Percentiles rank a stretch among this genome's conserved stretches.
These are phyloP conservation scores for Gracilinanus agilis DNA, from an alignment of 2,113 vertebrate species.

Conservation along the genomic window DNA sequence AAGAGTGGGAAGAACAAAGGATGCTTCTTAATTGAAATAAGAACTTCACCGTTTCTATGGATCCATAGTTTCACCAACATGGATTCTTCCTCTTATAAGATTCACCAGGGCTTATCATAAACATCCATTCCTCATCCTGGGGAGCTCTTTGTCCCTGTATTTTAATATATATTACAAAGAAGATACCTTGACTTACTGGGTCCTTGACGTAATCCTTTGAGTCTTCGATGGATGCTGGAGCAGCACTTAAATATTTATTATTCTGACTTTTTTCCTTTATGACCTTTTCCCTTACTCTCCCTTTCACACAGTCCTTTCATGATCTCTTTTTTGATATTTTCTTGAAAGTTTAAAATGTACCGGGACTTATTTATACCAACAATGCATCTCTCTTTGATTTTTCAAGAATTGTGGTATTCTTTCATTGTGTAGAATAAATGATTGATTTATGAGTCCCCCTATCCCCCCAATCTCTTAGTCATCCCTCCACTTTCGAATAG, in stretches of 20 bases:
- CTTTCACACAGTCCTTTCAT: neutral
- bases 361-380: neutral
- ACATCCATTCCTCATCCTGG: neutral
- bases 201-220: neutral
- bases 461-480: too few species aligned
- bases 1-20: neutral
- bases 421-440: too few species aligned
- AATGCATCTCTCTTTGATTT: neutral
- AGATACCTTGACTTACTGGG: neutral
- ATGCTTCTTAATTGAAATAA: neutral
- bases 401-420: neutral
- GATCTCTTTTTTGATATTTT: neutral
- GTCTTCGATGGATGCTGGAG: neutral
- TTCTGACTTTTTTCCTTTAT: neutral
- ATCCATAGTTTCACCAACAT: neutral
- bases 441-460: too few species aligned
- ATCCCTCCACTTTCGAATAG: neutral
- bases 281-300: neutral
- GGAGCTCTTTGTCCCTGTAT: neutral
- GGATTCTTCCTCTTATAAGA: neutral
- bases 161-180: neutral
- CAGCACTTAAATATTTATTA: neutral
- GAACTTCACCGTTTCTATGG: too few species aligned
- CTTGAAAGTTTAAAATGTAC: neutral
- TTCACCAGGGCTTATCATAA: neutral